phyloP scores from a whole-genome alignment of 2,113 vertebrate species.

The Myanophis thanlyinensis region DNA sequence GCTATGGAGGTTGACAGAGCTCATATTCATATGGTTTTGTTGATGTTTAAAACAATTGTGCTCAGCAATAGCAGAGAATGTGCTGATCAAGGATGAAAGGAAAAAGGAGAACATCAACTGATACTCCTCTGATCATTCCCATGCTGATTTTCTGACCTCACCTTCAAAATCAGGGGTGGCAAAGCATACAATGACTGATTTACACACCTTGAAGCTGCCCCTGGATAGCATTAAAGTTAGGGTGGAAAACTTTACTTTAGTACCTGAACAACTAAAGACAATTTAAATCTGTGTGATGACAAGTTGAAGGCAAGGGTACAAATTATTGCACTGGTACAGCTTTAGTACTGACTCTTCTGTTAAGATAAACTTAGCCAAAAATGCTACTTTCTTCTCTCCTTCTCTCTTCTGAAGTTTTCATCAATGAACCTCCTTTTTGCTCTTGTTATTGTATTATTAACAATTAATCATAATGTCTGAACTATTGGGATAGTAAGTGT shows the following conservation, averaged over 20 bases:
- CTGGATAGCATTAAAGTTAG: not conserved
- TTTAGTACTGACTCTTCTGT: not conserved
- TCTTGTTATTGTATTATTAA: not conserved
- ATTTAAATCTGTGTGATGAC: not conserved
- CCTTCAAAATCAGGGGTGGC: not conserved
- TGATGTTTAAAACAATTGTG: not conserved
- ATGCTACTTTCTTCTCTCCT: not conserved
- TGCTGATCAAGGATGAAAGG: not conserved
- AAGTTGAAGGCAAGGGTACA: not conserved
- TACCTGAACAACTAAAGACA: not conserved
- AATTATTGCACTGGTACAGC: not conserved
- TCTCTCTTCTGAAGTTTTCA: not conserved
- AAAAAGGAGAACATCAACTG: not conserved
- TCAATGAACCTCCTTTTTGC: not conserved
- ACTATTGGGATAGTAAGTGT: not conserved
- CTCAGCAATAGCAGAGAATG: not conserved
- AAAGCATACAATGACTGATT: not conserved
- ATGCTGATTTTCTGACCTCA: not conserved
- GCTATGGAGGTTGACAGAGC: not conserved
- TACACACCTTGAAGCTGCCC: not conserved
- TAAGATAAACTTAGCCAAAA: not conserved
- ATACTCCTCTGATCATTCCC: not conserved
- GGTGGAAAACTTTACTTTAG: not conserved
- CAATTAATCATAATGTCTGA: not conserved
- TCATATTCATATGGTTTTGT: not conserved